Conservation (phyloP, 2,888 invertebrate genomes). For the Terebella lapidaria region DNA sequence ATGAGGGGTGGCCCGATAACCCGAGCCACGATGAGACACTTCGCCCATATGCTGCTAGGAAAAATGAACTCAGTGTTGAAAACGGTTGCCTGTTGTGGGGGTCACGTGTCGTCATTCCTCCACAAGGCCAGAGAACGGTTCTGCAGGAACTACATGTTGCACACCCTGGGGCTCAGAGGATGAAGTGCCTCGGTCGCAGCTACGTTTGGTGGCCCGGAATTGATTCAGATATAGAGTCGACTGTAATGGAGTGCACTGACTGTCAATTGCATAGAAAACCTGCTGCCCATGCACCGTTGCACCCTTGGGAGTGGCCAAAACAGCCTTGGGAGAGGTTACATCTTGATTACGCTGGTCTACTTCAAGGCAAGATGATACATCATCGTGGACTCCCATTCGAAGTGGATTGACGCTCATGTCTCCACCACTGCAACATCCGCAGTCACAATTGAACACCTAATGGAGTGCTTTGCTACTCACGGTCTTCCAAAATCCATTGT, state of each 20-base stretch:
- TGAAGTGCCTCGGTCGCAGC: slow-evolving; percentile 2
- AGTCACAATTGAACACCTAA: not conserved
- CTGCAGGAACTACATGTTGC: not conserved
- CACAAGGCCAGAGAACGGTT: not conserved
- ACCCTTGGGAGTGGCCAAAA: slow-evolving; percentile 4
- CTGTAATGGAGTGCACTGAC: not conserved
- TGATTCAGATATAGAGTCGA: not conserved
- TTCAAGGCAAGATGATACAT: slow-evolving; percentile 1
- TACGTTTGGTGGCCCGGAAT: slow-evolving; percentile 3
- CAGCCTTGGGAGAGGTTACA: not conserved
- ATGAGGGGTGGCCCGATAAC: not conserved
- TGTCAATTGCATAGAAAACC: not conserved
- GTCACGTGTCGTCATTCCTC: not conserved
- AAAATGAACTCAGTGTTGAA: not conserved
- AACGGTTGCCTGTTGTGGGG: slow-evolving; percentile 3
- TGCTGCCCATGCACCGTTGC: not conserved
- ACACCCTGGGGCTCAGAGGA: not conserved
- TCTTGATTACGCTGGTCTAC: slow-evolving; percentile 2
- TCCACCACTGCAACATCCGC: not conserved
- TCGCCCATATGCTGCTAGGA: not conserved
- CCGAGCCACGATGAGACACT: not conserved
- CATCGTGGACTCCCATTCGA: not conserved
- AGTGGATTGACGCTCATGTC: not conserved
- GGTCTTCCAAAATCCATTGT: not conserved
- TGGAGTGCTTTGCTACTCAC: not conserved